phyloP scores from a whole-genome alignment of 2,797 vertebrate genomes.

The Avahi laniger region DNA sequence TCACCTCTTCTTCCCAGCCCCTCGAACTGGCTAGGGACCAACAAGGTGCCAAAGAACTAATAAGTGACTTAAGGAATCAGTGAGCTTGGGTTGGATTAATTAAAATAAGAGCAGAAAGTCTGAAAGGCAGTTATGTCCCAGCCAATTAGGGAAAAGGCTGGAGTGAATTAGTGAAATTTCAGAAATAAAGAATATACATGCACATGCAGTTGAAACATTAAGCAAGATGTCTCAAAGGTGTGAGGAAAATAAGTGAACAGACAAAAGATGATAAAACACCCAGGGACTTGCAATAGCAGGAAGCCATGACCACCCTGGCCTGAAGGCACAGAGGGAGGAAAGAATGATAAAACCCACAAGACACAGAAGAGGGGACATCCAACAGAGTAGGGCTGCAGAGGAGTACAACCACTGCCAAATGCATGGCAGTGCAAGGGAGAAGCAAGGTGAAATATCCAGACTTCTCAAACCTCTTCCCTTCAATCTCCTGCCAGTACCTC shows the following conservation, averaged over 20 bases:
- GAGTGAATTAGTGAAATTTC: neutral
- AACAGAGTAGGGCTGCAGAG: neutral
- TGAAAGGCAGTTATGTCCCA: neutral
- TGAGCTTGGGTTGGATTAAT: neutral
- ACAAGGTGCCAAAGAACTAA: conserved; percentile 43
- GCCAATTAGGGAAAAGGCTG: neutral
- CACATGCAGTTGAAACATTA: neutral
- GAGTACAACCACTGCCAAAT: neutral
- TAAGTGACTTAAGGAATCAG: conserved; percentile 45
- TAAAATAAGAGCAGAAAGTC: conserved; percentile 40
- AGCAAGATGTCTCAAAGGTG: neutral
- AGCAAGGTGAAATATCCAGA: neutral
- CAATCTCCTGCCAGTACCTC: neutral
- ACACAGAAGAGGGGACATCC: neutral
- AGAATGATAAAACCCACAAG: neutral
- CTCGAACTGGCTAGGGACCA: neutral
- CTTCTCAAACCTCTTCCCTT: neutral
- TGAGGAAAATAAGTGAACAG: neutral
- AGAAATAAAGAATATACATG: neutral
- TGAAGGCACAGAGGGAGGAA: neutral
- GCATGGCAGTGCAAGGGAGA: neutral
- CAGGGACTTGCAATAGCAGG: neutral
- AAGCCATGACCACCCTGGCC: neutral
- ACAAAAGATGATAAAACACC: neutral
- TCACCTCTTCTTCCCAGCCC: neutral